Conservation (phyloP, 2,888 invertebrate species). For the Orchesella flavescens region DNA sequence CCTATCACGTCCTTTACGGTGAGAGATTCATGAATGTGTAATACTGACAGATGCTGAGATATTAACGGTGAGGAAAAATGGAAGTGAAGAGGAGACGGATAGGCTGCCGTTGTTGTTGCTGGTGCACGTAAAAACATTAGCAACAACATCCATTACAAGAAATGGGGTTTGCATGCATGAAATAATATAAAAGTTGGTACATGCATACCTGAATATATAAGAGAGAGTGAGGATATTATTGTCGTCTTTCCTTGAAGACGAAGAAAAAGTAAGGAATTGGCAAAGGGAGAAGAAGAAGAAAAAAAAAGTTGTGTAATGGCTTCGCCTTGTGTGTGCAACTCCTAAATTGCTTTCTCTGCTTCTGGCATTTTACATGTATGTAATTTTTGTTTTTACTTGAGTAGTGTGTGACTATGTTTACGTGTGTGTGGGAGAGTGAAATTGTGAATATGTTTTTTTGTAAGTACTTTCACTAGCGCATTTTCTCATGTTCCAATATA, state of each 20-base stretch:
- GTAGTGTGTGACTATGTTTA: not conserved
- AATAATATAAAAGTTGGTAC: slow-evolving; percentile 24
- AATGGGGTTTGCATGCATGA: not conserved
- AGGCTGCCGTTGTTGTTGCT: too few relatives aligned
- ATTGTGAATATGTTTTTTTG: slow-evolving; percentile 6
- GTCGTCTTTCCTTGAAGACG: not conserved
- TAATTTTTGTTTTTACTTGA: not conserved
- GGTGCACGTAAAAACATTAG: not conserved
- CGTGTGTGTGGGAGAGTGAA: not conserved
- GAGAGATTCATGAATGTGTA: not conserved
- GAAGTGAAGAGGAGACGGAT: slow-evolving; percentile 2
- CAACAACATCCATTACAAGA: not conserved
- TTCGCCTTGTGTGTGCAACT: not conserved
- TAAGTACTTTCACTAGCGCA: too few relatives aligned
- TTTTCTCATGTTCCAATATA: too few relatives aligned
- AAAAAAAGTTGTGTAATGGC: slow-evolving; percentile 19
- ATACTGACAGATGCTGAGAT: not conserved
- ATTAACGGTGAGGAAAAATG: not conserved
- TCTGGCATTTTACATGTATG: slow-evolving; percentile 14
- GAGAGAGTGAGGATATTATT: not conserved
- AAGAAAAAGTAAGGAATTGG: not conserved
- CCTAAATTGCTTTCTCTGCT: slow-evolving; percentile 37
- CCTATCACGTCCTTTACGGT: not conserved
- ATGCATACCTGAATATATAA: not conserved
- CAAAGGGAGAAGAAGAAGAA: slow-evolving; percentile 12